Base-by-base conservation (phyloP, 2,888 invertebrate species). In the Ganaspis brasiliensis region DNA sequence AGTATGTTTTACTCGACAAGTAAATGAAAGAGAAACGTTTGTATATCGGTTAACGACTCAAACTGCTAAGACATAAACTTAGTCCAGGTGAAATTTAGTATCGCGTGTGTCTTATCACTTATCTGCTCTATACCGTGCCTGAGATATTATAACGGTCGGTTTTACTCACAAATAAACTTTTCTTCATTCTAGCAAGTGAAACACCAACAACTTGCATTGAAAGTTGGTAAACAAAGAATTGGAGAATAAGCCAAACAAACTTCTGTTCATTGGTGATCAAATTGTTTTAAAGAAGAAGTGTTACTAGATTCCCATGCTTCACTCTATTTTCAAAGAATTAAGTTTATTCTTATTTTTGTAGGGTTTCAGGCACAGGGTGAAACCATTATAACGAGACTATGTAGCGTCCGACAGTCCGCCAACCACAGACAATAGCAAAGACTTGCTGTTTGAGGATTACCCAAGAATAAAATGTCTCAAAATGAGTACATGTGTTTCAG, bases 51-150 rank as follows among this genome's bases (percentile, higher is more conserved):
- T 67, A 67, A 67, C 40, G 63, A 67, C 40, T 67, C 63, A 37
- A 24, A 67, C 45, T 67, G 24, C 45, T 45, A 45, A 45, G 67
- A 67, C 67, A 67, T 67, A 67, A 21, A 67, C 37, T n/a, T 37
- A 63, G 40, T 63, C 8, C 9, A 45, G 16, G 67, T 40, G 40
- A 67, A 67, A 67, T 67, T 45, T 67, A 67, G 67, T 67, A 67
- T 67, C 67, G 67, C 67, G 67, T 67, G 67, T 45, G 24, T 40
- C 45, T 67, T 67, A 67, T 67, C 67, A 67, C 45, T 19, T 67
- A 67, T 67, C 67, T 67, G 67, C 45, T 67, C 67, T 45, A 24
- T 63, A 24, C 40, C 63, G 63, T 63, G 63, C 40, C 63, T 63
- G 24, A 67, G 24, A 67, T 67, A 67, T 67, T 67, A 67, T 45